Evolutionary conservation across 2,797 vertebrate genomes (phyloP), one percentile per base, ranked within the genome.

Genomic region (Rhinella marina): DNA sequence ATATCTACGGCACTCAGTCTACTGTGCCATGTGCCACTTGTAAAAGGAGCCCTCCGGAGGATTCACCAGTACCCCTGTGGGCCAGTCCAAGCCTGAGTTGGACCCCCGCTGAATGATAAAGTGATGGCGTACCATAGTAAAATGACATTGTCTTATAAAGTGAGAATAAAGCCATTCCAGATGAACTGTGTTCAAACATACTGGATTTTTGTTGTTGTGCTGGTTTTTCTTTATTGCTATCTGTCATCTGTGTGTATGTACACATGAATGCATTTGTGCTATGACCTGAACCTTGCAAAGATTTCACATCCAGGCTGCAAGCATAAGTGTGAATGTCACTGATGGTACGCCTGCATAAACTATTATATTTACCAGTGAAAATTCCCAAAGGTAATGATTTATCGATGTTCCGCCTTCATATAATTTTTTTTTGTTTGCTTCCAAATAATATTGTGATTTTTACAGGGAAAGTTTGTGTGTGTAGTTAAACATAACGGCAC

Each of bases 401-500:
- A 86, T 88, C 25, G 27, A 27, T 66, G 61, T n/a, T 82, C 78
- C 32, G 27, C 17, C 25, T 89, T 27, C 70, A 86, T 66, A 70
- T 77, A 54, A 59, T 8, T 62, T 32, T 57, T 84, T 82, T 89
- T 83, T 78, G 23, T 79, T 83, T 86, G 61, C 3, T 86, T 73
- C 72, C n/a, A 80, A 80, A 88, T 79, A 79, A 82, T 82, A 41
- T 61, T 83, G 52, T 86, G 88, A 80, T 83, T 32, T 68, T 86
- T 79, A 32, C 80, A 79, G 62, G 21, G 73, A 83, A 86, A 83
- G 73, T 86, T 86, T 79, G 81, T 80, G 54, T 82, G 85, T 89
- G 48, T 85, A 73, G 85, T 86, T 82, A 86, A 88, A 89, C 79
- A 89, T 86, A 89, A 85, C 86, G 16, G 77, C 68, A 80, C 32